Conservation (phyloP, 2,797 vertebrate genomes). For the Stomatorhinus walkeri region DNA sequence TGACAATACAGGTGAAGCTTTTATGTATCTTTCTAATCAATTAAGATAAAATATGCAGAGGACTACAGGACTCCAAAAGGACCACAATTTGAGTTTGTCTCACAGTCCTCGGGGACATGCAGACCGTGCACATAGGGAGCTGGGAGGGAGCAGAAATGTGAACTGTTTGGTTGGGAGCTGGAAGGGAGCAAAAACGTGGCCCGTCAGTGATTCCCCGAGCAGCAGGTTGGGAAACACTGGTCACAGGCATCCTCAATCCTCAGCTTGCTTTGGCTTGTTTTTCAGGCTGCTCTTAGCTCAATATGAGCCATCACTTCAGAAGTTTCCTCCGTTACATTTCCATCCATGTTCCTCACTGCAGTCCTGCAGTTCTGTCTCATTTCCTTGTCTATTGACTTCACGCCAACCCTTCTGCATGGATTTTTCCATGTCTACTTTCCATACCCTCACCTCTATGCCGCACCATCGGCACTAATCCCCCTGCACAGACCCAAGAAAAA, state of each 20-base stretch:
- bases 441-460: neutral
- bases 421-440: slow-evolving; percentile 20
- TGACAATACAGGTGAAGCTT: neutral
- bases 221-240: neutral
- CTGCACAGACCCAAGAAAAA: neutral
- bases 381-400: neutral
- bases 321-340: neutral
- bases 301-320: neutral
- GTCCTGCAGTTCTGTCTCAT: neutral
- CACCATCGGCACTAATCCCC: neutral
- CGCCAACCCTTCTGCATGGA: neutral
- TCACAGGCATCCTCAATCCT: neutral
- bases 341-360: neutral
- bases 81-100: neutral
- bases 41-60: neutral
- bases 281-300: neutral
- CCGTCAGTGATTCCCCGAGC: neutral
- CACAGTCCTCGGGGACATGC: neutral
- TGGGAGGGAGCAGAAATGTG: neutral
- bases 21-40: neutral
- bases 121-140: neutral
- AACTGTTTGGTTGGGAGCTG: neutral
- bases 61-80: neutral
- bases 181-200: neutral
- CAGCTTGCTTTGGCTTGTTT: neutral